Evolutionary conservation across 2,113 vertebrate genomes (phyloP), one percentile per base, ranked within the genome.

Genomic region (Morone saxatilis): DNA sequence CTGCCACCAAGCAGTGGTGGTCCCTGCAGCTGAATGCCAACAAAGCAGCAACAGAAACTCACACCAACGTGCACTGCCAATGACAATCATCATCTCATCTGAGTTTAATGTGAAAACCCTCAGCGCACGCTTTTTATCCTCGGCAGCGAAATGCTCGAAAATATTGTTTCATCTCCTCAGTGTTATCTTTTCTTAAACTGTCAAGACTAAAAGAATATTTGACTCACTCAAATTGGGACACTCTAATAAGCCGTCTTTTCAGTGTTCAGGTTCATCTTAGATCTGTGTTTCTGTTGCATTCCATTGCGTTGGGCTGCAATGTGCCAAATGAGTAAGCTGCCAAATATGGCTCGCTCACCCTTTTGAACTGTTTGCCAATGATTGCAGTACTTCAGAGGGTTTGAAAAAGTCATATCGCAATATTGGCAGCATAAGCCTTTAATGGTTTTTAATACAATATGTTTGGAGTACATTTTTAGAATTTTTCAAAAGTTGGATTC

Each of bases 291-390:
- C 51, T 53, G 60, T 80, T 81, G 61, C 57, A 31, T 63, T 82
- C 7, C 17, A 12, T 86, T 81, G 74, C 60, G 45, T 78, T 56
- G 80, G 62, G 61, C 74, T 59, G 74, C 68, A 77, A 77, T 4
- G 71, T 71, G 77, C 88, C 86, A 90, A 87, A 81, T 68, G 72
- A 80, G 67, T 17, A 11, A 25, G 79, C 84, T 81, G 88, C 87
- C 85, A 89, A 81, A 86, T 79, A 59, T 50, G 60, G 1, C 78
- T 85, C 59, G 25, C 78, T 73, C 79, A 76, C 40, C 76, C 87
- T 85, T 91, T 88, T 92, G 89, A 89, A 89, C 83, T 83, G 67
- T 86, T 82, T 83, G 70, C 89, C 89, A 89, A 57, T 51, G 70
- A 85, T 72, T 68, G 68, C 83, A 67, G 69, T 43, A 54, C 83